Evolutionary conservation across 1,140 invertebrate species (phyloP), one percentile per base, ranked within the genome.

Genomic region (Heliothis virescens): DNA sequence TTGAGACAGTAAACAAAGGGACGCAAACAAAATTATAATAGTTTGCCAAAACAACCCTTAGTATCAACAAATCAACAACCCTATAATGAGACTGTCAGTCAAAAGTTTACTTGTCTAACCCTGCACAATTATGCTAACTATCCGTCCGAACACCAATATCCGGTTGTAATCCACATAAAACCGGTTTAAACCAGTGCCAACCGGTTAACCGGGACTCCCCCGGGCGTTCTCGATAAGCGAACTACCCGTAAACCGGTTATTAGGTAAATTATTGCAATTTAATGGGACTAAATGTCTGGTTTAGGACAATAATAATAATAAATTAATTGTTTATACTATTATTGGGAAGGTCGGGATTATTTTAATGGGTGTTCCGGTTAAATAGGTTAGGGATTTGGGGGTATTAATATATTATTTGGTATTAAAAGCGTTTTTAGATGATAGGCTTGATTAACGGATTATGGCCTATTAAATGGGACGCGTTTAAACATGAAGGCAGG

Each of bases 131-230:
- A 80, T 75, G 79, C 71, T 75, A 80, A 80, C 63, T 63, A 80
- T 55, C 60, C 50, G 16, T 69, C 73, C 62, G 69, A 80, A 77
- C 69, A 65, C 65, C 67, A 73, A 79, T 63, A 83, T 71, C 83
- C 82, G 82, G 80, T 82, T 84, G 83, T 87, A 87, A 85, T 80
- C 84, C 75, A 83, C 81, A 79, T 77, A 81, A 84, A 86, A 82
- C 86, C 84, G 80, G 83, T 77, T 83, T 86, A 87, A 84, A 85
- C 81, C 84, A 83, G 84, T 86, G 84, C 83, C 78, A 82, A 82
- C 77, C 81, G 82, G 79, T 60, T 82, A 74, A 75, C 72, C 63
- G 74, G 16, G 50, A 34, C 29, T 82, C 75, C 79, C 62, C 12
- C 15, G 60, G 76, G 73, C 69, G 48, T 26, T 71, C 52, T 71